Evolutionary conservation across 1,140 invertebrate species (phyloP).

Genomic region (Drosophila santomea): DNA sequence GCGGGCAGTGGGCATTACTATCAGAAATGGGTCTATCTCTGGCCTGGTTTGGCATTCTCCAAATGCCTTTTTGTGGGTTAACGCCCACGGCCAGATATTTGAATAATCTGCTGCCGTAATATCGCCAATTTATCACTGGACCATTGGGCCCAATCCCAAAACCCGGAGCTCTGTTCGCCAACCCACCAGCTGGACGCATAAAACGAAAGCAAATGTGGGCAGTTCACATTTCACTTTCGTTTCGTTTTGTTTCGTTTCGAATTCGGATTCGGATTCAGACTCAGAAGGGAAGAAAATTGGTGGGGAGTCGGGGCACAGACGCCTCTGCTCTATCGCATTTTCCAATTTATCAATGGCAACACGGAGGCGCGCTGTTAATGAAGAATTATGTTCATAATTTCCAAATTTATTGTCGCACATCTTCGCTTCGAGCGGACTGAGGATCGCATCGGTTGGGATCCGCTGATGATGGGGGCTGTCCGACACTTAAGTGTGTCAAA

Average conservation of each 20-base stretch:
- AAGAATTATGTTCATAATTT: constrained; percentile 84
- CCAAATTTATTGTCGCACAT: constrained; percentile 74
- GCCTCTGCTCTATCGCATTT: constrained; percentile 62
- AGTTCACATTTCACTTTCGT: constrained; percentile 58
- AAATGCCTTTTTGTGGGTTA: constrained; percentile 58
- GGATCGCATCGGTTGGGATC: constrained; percentile 31
- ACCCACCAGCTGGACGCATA: constrained; percentile 9
- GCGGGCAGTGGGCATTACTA: constrained; percentile 17
- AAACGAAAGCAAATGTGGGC: constrained; percentile 59
- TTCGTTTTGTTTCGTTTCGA: constrained; percentile 28
- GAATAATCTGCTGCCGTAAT: constrained; percentile 76
- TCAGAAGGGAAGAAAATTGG: constrained; percentile 14
- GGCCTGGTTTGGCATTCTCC: constrained; percentile 65
- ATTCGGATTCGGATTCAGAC: background rate
- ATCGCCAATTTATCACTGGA: constrained; percentile 75
- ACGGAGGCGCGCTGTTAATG: constrained; percentile 75
- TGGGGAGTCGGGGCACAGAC: constrained; percentile 1
- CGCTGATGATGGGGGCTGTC: constrained; percentile 59
- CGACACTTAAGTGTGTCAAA: constrained; percentile 82
- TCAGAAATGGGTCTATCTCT: constrained; percentile 48
- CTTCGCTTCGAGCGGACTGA: constrained; percentile 29
- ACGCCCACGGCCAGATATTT: constrained; percentile 74
- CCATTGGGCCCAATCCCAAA: constrained; percentile 44
- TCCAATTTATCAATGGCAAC: constrained; percentile 53
- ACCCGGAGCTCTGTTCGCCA: constrained; percentile 3